Base-by-base conservation (phyloP, 2,113 vertebrate species). In the Sphaerodactylus townsendi region DNA sequence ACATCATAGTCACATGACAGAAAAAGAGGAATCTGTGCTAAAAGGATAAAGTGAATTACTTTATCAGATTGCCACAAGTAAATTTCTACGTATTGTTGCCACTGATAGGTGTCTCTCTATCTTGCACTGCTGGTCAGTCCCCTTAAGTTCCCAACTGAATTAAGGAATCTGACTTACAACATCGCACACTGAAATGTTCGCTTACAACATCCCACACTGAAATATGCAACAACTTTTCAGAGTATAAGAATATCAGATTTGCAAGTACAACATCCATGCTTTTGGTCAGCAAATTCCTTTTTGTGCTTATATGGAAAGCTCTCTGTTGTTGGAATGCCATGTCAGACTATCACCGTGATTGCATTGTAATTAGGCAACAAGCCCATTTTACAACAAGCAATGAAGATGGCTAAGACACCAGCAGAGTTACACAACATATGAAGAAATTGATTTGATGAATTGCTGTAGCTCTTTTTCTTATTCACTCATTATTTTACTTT, bases 401-500 rank as follows among this genome's bases (percentile, higher is more conserved):
- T 85, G 30, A 62, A 13, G 81, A 35, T 17, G 14, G n/a, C 80
- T 81, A n/a, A n/a, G n/a, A n/a, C n/a, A n/a, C n/a, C n/a, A n/a
- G n/a, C n/a, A n/a, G n/a, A n/a, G 28, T 62, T 62, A 78, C 81
- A 79, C 91, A 28, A 79, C 68, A 88, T 85, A 73, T 69, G 2
- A 48, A 72, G 21, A 77, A 86, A 82, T 83, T 82, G 88, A 50
- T 64, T 86, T 79, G 59, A 72, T 68, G 39, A 89, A 77, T 13
- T 79, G 74, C 72, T 33, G 15, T 14, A 88, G 1, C 1, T 0
- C 46, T 79, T 39, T 41, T 87, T 83, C 35, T 79, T 82, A 77
- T 86, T 87, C 87, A 39, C 39, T 91, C 78, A 62, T 56, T 70
- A 85, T 83, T 80, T 21, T 35, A 50, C 33, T 75, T 85, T 86